Evolutionary conservation across 2,888 invertebrate genomes (phyloP).

Genomic region (Melinopterus prodromus): DNA sequence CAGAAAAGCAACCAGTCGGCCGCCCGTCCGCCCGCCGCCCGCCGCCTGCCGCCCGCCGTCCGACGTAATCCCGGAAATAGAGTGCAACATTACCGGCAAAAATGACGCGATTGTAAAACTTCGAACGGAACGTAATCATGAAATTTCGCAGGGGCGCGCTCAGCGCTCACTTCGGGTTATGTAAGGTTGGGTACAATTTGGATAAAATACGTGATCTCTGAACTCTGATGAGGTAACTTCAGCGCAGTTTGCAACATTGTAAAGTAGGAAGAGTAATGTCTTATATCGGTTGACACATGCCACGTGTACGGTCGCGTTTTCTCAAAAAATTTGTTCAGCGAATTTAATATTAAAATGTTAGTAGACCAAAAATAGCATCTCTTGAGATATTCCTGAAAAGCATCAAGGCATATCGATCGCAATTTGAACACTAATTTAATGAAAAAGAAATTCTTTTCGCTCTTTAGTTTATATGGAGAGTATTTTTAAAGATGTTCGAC

Average conservation of each 20-base stretch:
- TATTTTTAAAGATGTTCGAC: no score
- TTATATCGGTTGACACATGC: no score
- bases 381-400: no score
- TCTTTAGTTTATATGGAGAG: no score
- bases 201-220: neutral
- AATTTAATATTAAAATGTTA: no score
- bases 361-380: no score
- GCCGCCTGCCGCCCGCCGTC: neutral
- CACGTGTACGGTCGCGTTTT: no score
- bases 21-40: constrained; percentile 34
- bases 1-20: constrained; percentile 55
- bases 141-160: neutral
- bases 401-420: no score
- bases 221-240: neutral
- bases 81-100: constrained; percentile 51
- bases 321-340: no score
- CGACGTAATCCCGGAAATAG: constrained; percentile 53
- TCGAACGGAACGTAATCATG: neutral
- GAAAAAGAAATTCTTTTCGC: no score
- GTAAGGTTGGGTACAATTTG: neutral
- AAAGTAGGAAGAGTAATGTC: neutral
- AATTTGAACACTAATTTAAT: no score
- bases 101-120: constrained; percentile 11
- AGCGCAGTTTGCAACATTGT: neutral
- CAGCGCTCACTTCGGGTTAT: neutral